Evolutionary conservation across 2,113 vertebrate genomes (phyloP).

Genomic region (Monopterus albus): DNA sequence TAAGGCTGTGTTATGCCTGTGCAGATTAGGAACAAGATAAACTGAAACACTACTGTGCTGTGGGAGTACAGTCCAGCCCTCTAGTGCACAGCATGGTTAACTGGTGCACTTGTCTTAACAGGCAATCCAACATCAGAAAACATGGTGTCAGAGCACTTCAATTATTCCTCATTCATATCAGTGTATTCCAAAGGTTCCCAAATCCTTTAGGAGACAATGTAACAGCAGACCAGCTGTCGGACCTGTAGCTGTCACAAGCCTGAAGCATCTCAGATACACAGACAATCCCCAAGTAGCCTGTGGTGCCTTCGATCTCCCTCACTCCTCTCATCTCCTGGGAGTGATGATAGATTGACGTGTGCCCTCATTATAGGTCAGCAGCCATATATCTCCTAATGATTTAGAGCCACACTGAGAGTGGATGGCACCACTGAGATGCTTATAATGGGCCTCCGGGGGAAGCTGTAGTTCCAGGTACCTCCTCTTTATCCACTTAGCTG

Average conservation of each 20-base stretch:
- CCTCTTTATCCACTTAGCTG: slow-evolving; percentile 64
- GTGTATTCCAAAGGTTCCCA: neutral
- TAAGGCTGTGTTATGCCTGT: too few relatives aligned
- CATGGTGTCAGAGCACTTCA: neutral
- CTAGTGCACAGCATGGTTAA: neutral
- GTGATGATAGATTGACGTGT: slow-evolving; percentile 55
- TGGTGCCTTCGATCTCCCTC: slow-evolving; percentile 27
- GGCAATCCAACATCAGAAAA: neutral
- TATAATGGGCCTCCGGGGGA: slow-evolving; percentile 64
- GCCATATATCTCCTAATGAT: slow-evolving; percentile 55
- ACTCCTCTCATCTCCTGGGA: slow-evolving; percentile 34
- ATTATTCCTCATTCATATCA: neutral
- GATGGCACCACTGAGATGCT: slow-evolving; percentile 39
- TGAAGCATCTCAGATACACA: slow-evolving; percentile 33
- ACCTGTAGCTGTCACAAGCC: slow-evolving; percentile 24
- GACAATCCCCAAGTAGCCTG: slow-evolving; percentile 16
- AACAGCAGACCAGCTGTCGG: slow-evolving; percentile 1
- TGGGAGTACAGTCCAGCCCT: neutral
- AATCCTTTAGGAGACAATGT: neutral
- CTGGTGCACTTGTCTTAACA: neutral
- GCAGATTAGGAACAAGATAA: too few relatives aligned
- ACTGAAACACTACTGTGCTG: too few relatives aligned
- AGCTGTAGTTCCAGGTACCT: slow-evolving; percentile 31
- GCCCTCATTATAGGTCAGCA: slow-evolving; percentile 52
- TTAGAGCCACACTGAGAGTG: slow-evolving; percentile 26